Percentiles rank a stretch among this genome's conserved stretches.
Evolutionary conservation across 2,797 vertebrate species (phyloP).

Genomic region (Macroramphosus scolopax): DNA sequence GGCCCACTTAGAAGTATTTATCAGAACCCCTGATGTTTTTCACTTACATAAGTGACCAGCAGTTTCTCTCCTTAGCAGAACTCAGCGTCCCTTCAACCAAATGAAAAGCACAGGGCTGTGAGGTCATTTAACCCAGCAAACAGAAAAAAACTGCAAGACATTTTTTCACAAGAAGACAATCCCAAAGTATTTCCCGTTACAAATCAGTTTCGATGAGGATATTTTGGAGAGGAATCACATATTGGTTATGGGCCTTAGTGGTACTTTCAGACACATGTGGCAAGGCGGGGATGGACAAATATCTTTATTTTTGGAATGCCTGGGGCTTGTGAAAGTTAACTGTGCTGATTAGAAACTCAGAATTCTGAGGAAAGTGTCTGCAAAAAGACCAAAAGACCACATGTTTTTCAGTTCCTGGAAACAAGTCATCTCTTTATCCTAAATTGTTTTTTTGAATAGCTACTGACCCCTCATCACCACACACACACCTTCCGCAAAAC

Average conservation of each 20-base stretch:
- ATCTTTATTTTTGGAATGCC: constrained; percentile 79
- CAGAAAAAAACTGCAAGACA: constrained; percentile 78
- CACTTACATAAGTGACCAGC: constrained; percentile 28
- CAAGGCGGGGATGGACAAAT: constrained; percentile 65
- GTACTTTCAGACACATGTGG: constrained; percentile 73
- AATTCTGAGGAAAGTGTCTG: constrained; percentile 57
- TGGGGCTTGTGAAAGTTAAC: constrained; percentile 71
- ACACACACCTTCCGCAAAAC: too few species aligned
- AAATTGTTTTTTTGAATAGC: too few species aligned
- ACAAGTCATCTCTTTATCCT: too few species aligned
- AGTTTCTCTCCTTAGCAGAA: constrained; percentile 19
- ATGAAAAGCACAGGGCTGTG: constrained; percentile 35
- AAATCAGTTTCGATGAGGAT: constrained; percentile 83
- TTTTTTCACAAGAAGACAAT: constrained; percentile 78
- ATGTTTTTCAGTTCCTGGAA: too few species aligned
- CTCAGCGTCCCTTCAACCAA: constrained; percentile 31
- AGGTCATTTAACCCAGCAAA: constrained; percentile 77
- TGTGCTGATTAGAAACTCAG: constrained; percentile 45
- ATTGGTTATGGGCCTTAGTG: constrained; percentile 70
- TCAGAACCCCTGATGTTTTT: constrained; percentile 48
- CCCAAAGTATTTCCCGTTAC: constrained; percentile 80
- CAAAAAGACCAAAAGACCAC: too few species aligned
- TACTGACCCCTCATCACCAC: too few species aligned
- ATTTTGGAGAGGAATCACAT: constrained; percentile 77
- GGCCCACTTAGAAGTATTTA: constrained; percentile 29